Evolutionary conservation across 2,888 invertebrate genomes (phyloP).

Genomic region (Linyphia triangularis): DNA sequence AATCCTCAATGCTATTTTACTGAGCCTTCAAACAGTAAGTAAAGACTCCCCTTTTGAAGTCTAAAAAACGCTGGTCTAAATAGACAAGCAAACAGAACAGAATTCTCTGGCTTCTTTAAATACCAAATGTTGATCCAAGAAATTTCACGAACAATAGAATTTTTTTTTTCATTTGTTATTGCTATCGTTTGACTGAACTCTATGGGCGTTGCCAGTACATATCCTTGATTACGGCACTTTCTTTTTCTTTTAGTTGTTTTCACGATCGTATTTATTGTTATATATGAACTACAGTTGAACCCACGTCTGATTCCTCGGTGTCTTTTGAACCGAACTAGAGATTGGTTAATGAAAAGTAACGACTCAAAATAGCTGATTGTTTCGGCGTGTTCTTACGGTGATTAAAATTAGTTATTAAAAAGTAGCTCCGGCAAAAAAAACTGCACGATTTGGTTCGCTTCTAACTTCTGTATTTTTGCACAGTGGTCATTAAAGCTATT

Average conservation of each 20-base stretch:
- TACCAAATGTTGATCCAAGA: slow-evolving; percentile 26
- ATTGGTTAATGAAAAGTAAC: slow-evolving; percentile 51
- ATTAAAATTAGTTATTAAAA: slow-evolving; percentile 49
- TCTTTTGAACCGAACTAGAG: background rate
- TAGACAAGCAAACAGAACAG: too few relatives aligned
- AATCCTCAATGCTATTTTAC: too few relatives aligned
- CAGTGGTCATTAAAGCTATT: background rate
- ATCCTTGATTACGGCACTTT: slow-evolving; percentile 42
- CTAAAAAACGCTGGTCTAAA: too few relatives aligned
- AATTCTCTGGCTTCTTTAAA: too few relatives aligned
- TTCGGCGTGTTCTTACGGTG: slow-evolving; percentile 42
- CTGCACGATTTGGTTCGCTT: slow-evolving; percentile 24
- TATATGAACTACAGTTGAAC: slow-evolving; percentile 34
- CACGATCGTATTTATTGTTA: slow-evolving; percentile 36
- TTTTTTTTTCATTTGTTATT: slow-evolving; percentile 30
- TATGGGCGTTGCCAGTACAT: slow-evolving; percentile 56
- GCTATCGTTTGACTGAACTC: slow-evolving; percentile 24
- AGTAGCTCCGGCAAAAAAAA: background rate
- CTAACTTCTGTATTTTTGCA: background rate
- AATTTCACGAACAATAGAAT: slow-evolving; percentile 44
- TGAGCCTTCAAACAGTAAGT: too few relatives aligned
- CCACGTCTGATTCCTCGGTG: background rate
- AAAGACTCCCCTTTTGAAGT: too few relatives aligned
- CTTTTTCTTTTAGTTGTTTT: slow-evolving; percentile 27
- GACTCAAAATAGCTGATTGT: slow-evolving; percentile 43